Base-by-base conservation (phyloP, 2,113 vertebrate genomes). In the Leptobrachium ailaonicum region DNA sequence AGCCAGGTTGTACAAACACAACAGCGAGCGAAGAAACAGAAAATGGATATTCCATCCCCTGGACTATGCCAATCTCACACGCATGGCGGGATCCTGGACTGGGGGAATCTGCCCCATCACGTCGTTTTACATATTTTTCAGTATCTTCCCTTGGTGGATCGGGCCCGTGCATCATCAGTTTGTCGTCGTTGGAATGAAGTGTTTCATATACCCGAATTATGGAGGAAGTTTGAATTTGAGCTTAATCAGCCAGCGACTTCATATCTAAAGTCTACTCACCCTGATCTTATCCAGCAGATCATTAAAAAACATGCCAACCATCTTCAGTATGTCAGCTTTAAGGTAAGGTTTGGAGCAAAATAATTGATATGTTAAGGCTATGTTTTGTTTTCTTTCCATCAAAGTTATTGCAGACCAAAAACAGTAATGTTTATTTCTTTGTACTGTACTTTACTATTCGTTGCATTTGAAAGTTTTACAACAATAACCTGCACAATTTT, bases 211-310 rank as follows among this genome's bases (percentile, higher is more conserved):
- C 95, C 95, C 1, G 95, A 96, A 73, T 91, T 97, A 54, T 98
- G 96, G 95, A 93, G 94, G 84, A 92, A 91, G 75, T 98, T 96
- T 89, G 96, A 97, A 84, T 97, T 98, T 87, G 95, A 97, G 85
- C 92, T 97, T 75, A 96, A 89, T 84, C 94, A 97, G 85, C 93
- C 95, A 53, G 94, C 95, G 60, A 95, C 95, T 10, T 96, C 95
- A 60, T 96, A 96, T 82, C 89, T 97, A 83, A 94, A 94, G 82
- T 95, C 95, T 56, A 96, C 95, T 0, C 95, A 96, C 82, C 96
- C 96, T 2, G 94, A 96, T 87, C 94, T 98, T 76, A 96, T 97
- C 83, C 95, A 96, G 87, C 95, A 95, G 90, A 96, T 97, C 87
- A 95, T 98, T 87, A 96, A 94, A 90, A 95, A 85, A 79, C 95